A percentile compares a stretch with the other conserved stretches of the same genome.
phyloP scores from a whole-genome alignment of 2,888 invertebrate species.

The Onchidella celtica region DNA sequence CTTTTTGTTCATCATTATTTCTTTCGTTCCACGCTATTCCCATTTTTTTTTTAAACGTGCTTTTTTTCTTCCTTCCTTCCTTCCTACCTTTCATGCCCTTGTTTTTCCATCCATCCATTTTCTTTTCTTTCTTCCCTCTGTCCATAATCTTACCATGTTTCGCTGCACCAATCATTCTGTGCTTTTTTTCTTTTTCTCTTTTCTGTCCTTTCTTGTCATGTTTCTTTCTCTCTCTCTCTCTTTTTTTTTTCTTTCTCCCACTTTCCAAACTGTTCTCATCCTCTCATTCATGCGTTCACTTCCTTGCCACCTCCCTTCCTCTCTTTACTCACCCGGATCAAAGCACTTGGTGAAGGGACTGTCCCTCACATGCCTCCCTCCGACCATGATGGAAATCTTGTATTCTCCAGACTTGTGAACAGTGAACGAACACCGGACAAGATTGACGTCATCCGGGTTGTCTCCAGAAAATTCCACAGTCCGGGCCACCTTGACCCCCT shows the following conservation, averaged over 20 bases:
- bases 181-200: neutral
- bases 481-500: slow-evolving; percentile 89
- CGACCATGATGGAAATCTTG: slow-evolving; percentile 91
- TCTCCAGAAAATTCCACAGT: slow-evolving; percentile 92
- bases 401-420: slow-evolving; percentile 95
- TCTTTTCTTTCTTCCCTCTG: too few species aligned
- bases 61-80: too few species aligned
- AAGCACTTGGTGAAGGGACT: slow-evolving; percentile 93
- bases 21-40: too few species aligned
- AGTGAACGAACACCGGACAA: slow-evolving; percentile 94
- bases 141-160: neutral
- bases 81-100: too few species aligned
- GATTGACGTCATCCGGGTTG: slow-evolving; percentile 91
- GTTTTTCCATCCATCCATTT: neutral
- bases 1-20: too few species aligned
- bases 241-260: neutral
- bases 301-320: neutral
- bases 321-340: slow-evolving; percentile 83
- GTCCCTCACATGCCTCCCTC: slow-evolving; percentile 88
- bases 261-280: neutral
- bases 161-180: neutral
- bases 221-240: neutral
- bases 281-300: neutral
- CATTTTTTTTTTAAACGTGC: too few species aligned
- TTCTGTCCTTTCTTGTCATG: neutral